These are phyloP conservation scores for Cyprinus carpio DNA, from an alignment of 2,113 vertebrate species.

Conservation along the genomic window DNA sequence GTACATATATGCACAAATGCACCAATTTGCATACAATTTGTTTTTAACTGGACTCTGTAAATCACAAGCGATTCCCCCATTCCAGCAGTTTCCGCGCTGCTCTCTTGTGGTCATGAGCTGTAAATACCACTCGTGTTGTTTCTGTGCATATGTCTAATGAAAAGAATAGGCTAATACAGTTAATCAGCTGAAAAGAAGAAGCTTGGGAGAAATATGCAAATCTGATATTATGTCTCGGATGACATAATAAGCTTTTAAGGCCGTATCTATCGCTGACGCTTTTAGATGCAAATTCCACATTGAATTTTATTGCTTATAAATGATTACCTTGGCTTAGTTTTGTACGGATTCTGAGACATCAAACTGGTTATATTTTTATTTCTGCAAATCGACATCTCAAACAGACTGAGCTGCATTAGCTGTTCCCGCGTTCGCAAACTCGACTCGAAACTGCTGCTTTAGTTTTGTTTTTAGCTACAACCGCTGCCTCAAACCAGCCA, in stretches of 20 bases:
- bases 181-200: constrained; percentile 61
- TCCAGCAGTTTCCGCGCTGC: constrained; percentile 56
- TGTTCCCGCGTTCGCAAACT: background rate
- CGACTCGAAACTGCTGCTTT: constrained; percentile 15
- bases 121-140: constrained; percentile 62
- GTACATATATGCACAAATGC: background rate
- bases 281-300: constrained; percentile 35
- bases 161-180: constrained; percentile 68
- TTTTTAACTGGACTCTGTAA: background rate
- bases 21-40: background rate
- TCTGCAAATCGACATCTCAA: constrained; percentile 50
- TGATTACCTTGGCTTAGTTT: constrained; percentile 40
- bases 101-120: constrained; percentile 74
- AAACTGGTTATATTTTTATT: constrained; percentile 12
- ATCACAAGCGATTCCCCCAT: background rate
- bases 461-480: constrained; percentile 23
- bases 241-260: constrained; percentile 67
- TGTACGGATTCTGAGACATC: constrained; percentile 37
- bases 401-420: constrained; percentile 41
- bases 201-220: constrained; percentile 76
- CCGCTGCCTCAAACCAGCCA: constrained; percentile 51
- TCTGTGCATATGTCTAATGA: constrained; percentile 67
- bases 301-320: constrained; percentile 23
- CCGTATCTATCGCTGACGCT: constrained; percentile 49
- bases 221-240: constrained; percentile 63